Base-by-base conservation (phyloP, 1,140 invertebrate species). In the Diuraphis noxia region DNA sequence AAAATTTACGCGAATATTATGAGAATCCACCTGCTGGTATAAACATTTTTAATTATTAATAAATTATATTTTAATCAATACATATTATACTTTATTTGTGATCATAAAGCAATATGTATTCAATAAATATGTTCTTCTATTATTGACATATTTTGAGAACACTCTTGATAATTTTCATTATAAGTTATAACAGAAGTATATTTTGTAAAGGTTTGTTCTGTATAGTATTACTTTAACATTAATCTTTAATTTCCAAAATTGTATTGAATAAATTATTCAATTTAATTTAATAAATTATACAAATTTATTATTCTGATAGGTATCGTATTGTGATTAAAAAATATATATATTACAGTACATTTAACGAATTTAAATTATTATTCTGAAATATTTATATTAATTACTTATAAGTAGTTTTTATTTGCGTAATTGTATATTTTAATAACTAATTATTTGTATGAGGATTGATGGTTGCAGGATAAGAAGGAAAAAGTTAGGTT, bases 1-100 rank as follows among this genome's bases (percentile, higher is more conserved):
- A 96, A 25, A 97, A 98, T 93, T 93, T 99, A 0, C 96, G 98
- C 92, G 96, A 98, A 92, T 99, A 99, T 94, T 94, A 99, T 77
- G 97, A 98, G 92, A 97, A 96, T 93, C 96, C 98, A 13, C 98
- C 98, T 25, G 95, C 96, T 93, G 96, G 97, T 96, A 93, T 77
- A 63, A 92, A 34, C 38, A 41, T 46, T 34, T 84, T 88, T 63
- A 63, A 34, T 3, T 38, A 72, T 34, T 86, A 38, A 87, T 87
- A 7, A 17, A 25, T 40, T 87, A 40, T 46, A 17, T n/a, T 63
- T 63, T 63, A n/a, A 2, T n/a, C 10, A n/a, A n/a, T 63, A n/a
- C 30, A 56, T 63, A 63, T 0, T 63, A 4, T 2, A 7, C 8
- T 63, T 63, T 63, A n/a, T 17, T 17, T 63, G 30, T n/a, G 13